phyloP scores from a whole-genome alignment of 2,797 vertebrate genomes.

The Pangasius djambal region DNA sequence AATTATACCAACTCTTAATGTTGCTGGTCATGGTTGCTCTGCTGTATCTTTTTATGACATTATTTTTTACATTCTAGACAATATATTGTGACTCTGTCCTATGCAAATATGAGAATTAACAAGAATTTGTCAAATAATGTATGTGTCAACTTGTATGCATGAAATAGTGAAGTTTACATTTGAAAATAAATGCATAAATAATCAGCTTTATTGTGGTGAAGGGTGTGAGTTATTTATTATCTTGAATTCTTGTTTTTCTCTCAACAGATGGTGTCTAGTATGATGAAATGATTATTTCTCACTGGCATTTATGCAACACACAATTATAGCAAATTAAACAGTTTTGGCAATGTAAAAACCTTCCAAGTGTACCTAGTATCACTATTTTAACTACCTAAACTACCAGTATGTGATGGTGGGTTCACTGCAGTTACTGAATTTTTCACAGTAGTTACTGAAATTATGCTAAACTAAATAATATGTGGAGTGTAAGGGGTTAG shows the following conservation, averaged over 20 bases:
- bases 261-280: slow-evolving; percentile 12
- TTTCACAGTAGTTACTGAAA: not conserved
- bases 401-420: not conserved
- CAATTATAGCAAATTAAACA: not conserved
- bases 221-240: slow-evolving; percentile 31
- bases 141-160: slow-evolving; percentile 98
- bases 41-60: slow-evolving; percentile 94
- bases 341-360: not conserved
- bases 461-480: not conserved
- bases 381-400: not conserved
- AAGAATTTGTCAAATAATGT: slow-evolving; percentile 89
- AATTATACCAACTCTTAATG: slow-evolving; percentile 75
- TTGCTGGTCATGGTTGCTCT: slow-evolving; percentile 89
- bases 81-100: slow-evolving; percentile 98
- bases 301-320: not conserved
- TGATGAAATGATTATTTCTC: not conserved
- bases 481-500: not conserved
- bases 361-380: not conserved
- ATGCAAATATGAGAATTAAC: slow-evolving; percentile 92
- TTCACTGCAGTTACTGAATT: not conserved
- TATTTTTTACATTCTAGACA: slow-evolving; percentile 98
- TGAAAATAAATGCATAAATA: slow-evolving; percentile 95
- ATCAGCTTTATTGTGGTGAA: slow-evolving; percentile 58
- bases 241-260: not conserved
- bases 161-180: slow-evolving; percentile 98